A percentile compares a stretch with the other conserved stretches of the same genome.
phyloP scores from a whole-genome alignment of 2,888 invertebrate species.

The Meiosimyza platycephala region DNA sequence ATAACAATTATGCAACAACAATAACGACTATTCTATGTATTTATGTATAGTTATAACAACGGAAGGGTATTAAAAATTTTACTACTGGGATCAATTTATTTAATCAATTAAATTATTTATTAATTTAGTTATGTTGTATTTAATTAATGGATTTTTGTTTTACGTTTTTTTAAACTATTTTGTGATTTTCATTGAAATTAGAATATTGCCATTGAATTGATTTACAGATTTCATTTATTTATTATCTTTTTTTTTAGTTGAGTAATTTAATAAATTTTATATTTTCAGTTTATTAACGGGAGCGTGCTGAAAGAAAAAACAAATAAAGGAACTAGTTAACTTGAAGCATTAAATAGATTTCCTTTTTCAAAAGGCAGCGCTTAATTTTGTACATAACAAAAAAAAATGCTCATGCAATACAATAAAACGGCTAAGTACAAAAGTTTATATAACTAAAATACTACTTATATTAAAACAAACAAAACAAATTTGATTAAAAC shows the following conservation, averaged over 20 bases:
- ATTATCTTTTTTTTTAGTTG: constrained; percentile 28
- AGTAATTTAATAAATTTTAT: constrained; percentile 23
- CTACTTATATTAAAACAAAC: too few species aligned
- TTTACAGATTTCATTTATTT: neutral
- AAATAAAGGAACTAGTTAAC: constrained; percentile 17
- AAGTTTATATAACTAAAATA: too few species aligned
- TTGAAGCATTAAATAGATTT: constrained; percentile 2
- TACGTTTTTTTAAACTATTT: constrained; percentile 15
- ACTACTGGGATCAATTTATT: constrained; percentile 7
- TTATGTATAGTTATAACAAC: neutral
- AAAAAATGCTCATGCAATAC: neutral
- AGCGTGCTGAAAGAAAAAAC: constrained; percentile 25
- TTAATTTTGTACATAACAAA: constrained; percentile 1
- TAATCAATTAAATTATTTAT: constrained; percentile 30
- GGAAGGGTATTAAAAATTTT: constrained; percentile 3
- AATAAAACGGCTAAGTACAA: neutral
- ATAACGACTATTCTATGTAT: neutral
- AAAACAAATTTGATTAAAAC: too few species aligned
- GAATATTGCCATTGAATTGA: neutral
- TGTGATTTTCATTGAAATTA: constrained; percentile 1
- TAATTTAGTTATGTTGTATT: constrained; percentile 24
- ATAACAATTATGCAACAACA: constrained; percentile 13
- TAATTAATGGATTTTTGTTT: constrained; percentile 12
- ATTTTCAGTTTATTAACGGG: constrained; percentile 22
- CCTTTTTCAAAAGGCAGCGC: constrained; percentile 28